Conservation (phyloP, 1,140 invertebrate genomes). For the Drosophila sproati region DNA sequence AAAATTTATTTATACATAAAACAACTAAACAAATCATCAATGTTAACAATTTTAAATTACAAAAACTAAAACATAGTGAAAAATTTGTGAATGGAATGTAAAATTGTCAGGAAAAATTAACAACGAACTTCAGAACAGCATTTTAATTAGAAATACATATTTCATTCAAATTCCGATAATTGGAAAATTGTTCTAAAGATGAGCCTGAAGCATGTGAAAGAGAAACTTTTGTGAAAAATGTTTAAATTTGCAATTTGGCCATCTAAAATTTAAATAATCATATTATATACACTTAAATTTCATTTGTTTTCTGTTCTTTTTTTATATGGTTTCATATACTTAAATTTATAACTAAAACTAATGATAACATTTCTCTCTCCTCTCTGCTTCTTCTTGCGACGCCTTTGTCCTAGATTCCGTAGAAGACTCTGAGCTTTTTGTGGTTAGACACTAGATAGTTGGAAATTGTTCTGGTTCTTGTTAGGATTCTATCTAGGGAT, state of each 20-base stretch:
- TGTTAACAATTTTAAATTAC: constrained; percentile 29
- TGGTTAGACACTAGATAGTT: constrained; percentile 24
- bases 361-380: constrained; percentile 74
- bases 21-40: constrained; percentile 43
- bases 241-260: constrained; percentile 46
- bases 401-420: constrained; percentile 33
- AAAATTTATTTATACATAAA: constrained; percentile 53
- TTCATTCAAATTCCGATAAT: neutral
- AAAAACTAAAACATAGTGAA: constrained; percentile 10
- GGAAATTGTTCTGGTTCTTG: constrained; percentile 11
- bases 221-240: constrained; percentile 24
- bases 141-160: constrained; percentile 12
- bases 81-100: constrained; percentile 46
- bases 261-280: constrained; percentile 48
- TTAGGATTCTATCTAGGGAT: constrained; percentile 44
- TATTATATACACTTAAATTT: constrained; percentile 72
- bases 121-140: constrained; percentile 4
- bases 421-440: constrained; percentile 68
- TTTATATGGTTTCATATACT: constrained; percentile 53
- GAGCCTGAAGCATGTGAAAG: neutral
- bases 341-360: constrained; percentile 78
- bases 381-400: neutral
- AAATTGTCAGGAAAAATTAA: constrained; percentile 19
- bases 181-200: neutral
- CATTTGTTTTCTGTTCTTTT: constrained; percentile 26